Evolutionary conservation across 2,113 vertebrate genomes (phyloP).

Genomic region (Psammodynastes pulverulentus): DNA sequence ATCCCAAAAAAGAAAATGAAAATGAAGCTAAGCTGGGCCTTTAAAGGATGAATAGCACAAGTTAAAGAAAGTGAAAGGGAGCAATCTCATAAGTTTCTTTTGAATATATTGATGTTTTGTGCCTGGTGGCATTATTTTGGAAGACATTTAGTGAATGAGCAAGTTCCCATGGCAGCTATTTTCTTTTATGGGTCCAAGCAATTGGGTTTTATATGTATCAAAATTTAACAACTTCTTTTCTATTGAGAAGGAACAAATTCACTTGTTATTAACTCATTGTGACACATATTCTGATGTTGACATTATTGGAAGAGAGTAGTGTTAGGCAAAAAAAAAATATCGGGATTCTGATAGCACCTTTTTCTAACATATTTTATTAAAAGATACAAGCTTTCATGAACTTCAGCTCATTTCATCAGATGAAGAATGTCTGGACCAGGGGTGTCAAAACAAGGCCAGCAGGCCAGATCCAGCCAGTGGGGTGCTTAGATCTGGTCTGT

Average conservation of each 20-base stretch:
- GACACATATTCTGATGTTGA: not conserved
- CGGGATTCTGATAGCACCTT: not conserved
- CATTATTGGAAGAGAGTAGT: not conserved
- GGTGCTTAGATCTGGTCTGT: no score
- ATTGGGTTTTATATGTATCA: not conserved
- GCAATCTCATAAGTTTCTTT: not conserved
- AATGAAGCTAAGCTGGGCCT: not conserved
- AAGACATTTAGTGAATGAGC: not conserved
- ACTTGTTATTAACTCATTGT: not conserved
- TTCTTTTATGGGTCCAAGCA: not conserved
- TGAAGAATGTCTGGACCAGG: not conserved
- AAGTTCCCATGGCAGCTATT: not conserved
- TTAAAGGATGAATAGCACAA: not conserved
- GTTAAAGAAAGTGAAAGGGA: not conserved
- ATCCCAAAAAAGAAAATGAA: not conserved
- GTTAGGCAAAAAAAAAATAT: not conserved
- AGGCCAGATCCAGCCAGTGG: no score
- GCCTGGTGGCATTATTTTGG: not conserved
- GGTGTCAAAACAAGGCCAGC: no score
- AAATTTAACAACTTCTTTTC: not conserved
- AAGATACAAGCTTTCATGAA: not conserved
- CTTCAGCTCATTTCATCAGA: not conserved
- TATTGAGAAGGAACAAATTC: not conserved
- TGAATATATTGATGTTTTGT: not conserved
- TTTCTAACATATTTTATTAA: not conserved